Base-by-base conservation (phyloP, 2,888 invertebrate species). In the Tenthredo livida region DNA sequence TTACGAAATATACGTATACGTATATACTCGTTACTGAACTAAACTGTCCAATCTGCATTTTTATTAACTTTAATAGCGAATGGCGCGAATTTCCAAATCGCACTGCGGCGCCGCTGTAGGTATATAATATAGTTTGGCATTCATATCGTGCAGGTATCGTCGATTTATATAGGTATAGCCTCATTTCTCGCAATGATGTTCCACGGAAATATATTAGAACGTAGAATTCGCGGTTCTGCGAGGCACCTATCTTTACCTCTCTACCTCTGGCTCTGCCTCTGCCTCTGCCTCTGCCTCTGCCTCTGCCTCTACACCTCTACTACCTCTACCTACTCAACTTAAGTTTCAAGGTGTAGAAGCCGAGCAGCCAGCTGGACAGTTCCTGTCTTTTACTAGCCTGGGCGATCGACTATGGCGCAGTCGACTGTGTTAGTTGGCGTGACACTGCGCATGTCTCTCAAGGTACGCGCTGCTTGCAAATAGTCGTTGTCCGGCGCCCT, bases 401-500 rank as follows among this genome's bases (percentile, higher is more conserved):
- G 29, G 40, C 80, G 58, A 80, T 80, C 83, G 67, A 67, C 83
- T 83, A 83, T 67, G 83, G 67, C 83, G 83, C 83, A 83, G 47
- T 83, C 83, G 67, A 77, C 54, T 77, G 40, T 77, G 83, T 61
- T 67, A 67, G 67, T 83, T 83, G 67, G 65, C 82, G 67, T 29
- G 82, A 82, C 50, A 82, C 37, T 82, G 83, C 83, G 83, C 83
- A 83, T 83, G 83, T 83, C 83, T 67, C 67, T 83, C 47, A 33
- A 70, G 43, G 67, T 67, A 83, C 83, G 83, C 83, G 83, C 67
- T 83, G 83, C 47, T 83, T 83, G 83, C 83, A 70, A 83, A 83
- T 83, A 83, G 83, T 83, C 65, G 83, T 83, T 67, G 83, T 83
- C 83, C 83, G 83, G 83, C 83, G 83, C 83, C 67, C 67, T 83